Evolutionary conservation across 2,888 invertebrate genomes (phyloP), one percentile per base, ranked within the genome.

Genomic region (Troides oblongomaculatus): DNA sequence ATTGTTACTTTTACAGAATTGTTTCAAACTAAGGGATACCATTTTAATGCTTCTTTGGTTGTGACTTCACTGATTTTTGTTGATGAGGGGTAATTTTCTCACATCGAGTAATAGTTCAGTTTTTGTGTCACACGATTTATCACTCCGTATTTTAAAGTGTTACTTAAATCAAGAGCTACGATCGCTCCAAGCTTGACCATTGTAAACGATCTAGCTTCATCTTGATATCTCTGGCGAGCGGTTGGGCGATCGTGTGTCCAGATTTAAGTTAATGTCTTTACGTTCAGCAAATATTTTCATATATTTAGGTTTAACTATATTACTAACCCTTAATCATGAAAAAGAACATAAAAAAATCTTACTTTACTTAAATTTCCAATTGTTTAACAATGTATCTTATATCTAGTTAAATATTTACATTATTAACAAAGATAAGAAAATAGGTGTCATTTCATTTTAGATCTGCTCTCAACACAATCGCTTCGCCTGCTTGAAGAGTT

Each of bases 401-500:
- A 3, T 12, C 60, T 61, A 39, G 25, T n/a, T 2, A 53, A 56
- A 53, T 36, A 68, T 64, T 60, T 60, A 64, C 64, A 68, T 23
- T 36, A 50, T 68, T 59, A 53, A 69, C 21, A 64, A 4, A 57
- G 7, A 39, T 57, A 57, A 12, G 5, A 7, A n/a, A 25, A 10
- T 0, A n/a, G 14, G 21, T 36, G 14, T 23, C 21, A 14, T 23
- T 69, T 60, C 66, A 79, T 21, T 78, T 74, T 46, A 87, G 79
- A 18, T 75, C 72, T 17, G 82, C 72, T 71, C 77, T 77, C 1
- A 89, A 76, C 14, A 89, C 74, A 10, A 89, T 12, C 1, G 85
- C 85, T 72, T 89, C 89, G 57, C 89, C 89, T 2, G 86, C 73
- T 18, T 76, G 72, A 7, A 88, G 74, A 3, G 78, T 79, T 18